Evolutionary conservation across 2,113 vertebrate genomes (phyloP).

Genomic region (Accipiter virgatus): DNA sequence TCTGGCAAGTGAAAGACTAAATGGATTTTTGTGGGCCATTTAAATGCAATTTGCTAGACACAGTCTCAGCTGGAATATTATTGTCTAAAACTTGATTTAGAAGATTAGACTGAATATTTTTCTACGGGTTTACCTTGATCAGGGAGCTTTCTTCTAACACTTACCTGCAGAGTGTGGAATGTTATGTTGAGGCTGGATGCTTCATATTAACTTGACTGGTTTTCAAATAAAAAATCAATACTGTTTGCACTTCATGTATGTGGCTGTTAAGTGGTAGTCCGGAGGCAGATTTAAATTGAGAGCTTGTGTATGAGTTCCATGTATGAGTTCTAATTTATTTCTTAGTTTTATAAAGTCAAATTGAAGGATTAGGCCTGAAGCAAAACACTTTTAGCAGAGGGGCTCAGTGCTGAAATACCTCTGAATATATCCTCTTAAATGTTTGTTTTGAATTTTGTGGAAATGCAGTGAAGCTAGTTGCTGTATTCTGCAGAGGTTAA

Average conservation of each 20-base stretch:
- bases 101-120: not conserved
- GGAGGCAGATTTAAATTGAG: not conserved
- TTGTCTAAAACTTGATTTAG: slow-evolving; percentile 22
- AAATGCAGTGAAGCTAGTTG: not conserved
- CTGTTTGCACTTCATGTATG: not conserved
- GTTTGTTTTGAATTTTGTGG: not conserved
- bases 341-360: not conserved
- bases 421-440: not conserved
- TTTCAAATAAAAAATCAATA: not conserved
- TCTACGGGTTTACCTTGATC: not conserved
- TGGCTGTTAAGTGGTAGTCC: not conserved
- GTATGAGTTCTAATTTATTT: not conserved
- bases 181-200: not conserved
- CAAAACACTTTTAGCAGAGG: not conserved
- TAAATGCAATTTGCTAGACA: slow-evolving; percentile 34
- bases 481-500: not conserved
- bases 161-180: not conserved
- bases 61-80: slow-evolving; percentile 27
- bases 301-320: not conserved
- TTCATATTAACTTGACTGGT: not conserved
- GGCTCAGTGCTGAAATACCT: not conserved
- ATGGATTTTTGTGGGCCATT: slow-evolving; percentile 39
- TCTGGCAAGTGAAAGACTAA: slow-evolving; percentile 27
- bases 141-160: not conserved
- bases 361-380: slow-evolving; percentile 2